Conservation (phyloP, 2,113 vertebrate species). For the Seriola rivoliana region DNA sequence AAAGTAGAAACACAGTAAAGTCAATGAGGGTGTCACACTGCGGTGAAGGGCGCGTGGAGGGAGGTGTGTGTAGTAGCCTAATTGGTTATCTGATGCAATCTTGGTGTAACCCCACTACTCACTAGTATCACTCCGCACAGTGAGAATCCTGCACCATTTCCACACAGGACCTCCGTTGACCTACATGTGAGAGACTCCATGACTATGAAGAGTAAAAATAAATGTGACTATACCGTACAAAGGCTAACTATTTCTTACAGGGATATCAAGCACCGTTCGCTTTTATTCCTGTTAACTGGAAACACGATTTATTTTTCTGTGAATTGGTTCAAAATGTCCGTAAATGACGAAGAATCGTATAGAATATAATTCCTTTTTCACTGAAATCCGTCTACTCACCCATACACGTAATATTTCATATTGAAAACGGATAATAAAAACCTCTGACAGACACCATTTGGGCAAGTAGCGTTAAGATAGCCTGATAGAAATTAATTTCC, state of each 20-base stretch:
- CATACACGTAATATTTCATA: not conserved
- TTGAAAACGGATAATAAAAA: not conserved
- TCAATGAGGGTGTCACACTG: not conserved
- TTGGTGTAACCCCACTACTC: slow-evolving; percentile 22
- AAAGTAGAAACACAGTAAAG: not conserved
- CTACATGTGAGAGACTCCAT: not conserved
- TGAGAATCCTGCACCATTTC: not conserved
- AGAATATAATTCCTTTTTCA: not conserved
- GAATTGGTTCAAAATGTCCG: not conserved
- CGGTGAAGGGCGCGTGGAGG: not conserved
- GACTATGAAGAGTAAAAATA: not conserved
- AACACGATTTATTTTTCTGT: not conserved
- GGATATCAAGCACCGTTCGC: not conserved
- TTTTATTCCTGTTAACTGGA: not conserved
- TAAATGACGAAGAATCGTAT: no score
- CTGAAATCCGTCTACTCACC: not conserved
- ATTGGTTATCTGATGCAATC: slow-evolving; percentile 53
- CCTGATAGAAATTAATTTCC: fast-evolving
- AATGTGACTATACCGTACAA: not conserved
- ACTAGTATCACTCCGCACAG: not conserved
- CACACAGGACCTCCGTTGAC: not conserved
- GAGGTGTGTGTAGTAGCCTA: not conserved
- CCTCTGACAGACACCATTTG: not conserved
- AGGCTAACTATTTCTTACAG: not conserved
- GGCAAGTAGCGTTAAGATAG: fast-evolving